Evolutionary conservation across 2,113 vertebrate genomes (phyloP).

Genomic region (Bambusicola thoracicus): DNA sequence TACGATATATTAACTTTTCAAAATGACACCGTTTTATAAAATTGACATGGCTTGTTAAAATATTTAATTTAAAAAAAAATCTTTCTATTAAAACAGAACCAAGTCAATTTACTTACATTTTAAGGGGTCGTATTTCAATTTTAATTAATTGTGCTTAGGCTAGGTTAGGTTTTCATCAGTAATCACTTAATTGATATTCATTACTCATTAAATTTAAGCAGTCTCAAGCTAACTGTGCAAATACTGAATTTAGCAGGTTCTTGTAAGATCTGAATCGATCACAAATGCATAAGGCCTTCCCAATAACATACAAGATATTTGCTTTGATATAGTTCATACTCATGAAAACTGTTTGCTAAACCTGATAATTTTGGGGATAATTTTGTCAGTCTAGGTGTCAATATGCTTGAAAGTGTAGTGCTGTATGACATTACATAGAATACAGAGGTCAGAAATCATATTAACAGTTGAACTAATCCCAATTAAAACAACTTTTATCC

Average conservation of each 20-base stretch:
- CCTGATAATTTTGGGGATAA: not conserved
- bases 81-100: conserved; percentile 33
- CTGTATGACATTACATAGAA: not conserved
- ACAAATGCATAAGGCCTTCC: not conserved
- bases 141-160: conserved; percentile 57
- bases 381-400: not conserved
- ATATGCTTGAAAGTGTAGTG: not conserved
- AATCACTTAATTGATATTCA: conserved; percentile 43
- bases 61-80: not conserved
- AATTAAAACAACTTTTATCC: not conserved
- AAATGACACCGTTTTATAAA: conserved; percentile 25
- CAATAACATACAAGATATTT: not conserved
- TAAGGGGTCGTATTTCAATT: conserved; percentile 26
- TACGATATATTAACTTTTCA: not conserved
- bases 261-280: not conserved
- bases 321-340: not conserved
- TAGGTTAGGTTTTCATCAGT: conserved; percentile 53
- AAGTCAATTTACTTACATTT: conserved; percentile 51
- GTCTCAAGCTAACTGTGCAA: conserved; percentile 40
- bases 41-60: conserved; percentile 57
- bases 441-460: not conserved
- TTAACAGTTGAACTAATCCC: not conserved
- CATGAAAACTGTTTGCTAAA: not conserved
- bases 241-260: not conserved
- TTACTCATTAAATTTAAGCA: conserved; percentile 26